Percentiles rank a stretch among this genome's conserved stretches.
phyloP scores from a whole-genome alignment of 1,140 invertebrate species.

The Globodera rostochiensis region DNA sequence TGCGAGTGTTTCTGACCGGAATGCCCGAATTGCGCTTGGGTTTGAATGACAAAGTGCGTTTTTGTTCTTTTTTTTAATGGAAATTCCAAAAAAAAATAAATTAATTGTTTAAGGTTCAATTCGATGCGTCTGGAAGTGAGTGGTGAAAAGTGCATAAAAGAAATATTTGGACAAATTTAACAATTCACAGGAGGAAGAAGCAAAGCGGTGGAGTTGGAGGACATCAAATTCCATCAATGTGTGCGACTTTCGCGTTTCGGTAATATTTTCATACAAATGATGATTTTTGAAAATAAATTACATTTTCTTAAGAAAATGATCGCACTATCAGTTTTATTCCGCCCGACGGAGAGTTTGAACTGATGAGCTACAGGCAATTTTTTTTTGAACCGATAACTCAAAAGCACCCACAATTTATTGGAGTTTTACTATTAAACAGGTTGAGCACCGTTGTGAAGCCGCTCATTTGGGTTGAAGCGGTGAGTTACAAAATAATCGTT shows the following conservation, averaged over 20 bases:
- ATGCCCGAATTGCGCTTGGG: constrained; percentile 99
- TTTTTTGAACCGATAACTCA: constrained; percentile 73
- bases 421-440: background rate
- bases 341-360: constrained; percentile 98
- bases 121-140: constrained; percentile 72
- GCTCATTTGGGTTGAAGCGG: constrained; percentile 98
- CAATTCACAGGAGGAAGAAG: constrained; percentile 78
- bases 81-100: constrained; percentile 33
- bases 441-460: constrained; percentile 90
- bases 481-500: background rate
- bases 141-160: background rate
- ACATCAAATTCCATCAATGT: constrained; percentile 99
- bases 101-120: constrained; percentile 74
- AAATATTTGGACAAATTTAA: constrained; percentile 23
- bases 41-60: constrained; percentile 97
- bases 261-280: background rate
- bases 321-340: constrained; percentile 73
- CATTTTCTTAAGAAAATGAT: constrained; percentile 80
- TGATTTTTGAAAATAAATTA: constrained; percentile 81
- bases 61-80: constrained; percentile 76
- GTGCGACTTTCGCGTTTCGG: constrained; percentile 88
- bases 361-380: constrained; percentile 90
- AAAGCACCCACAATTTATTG: no score
- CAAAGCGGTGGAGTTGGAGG: constrained; percentile 97
- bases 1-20: constrained; percentile 97